Evolutionary conservation across 2,888 invertebrate genomes (phyloP), one percentile per base, ranked within the genome.

Genomic region (Adelognathus sp.): DNA sequence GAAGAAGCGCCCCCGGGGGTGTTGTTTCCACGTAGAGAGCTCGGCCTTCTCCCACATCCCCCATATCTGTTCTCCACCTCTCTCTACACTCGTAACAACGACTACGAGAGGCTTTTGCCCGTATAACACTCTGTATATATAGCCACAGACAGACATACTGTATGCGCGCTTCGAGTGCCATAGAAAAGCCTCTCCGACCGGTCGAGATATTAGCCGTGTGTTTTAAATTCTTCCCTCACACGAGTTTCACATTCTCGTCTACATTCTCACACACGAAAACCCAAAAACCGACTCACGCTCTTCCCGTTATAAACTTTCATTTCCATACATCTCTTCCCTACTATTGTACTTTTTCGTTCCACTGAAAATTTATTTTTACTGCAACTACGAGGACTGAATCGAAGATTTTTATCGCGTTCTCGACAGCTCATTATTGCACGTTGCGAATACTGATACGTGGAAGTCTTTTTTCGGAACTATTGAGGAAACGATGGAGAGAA

Each of bases 1-100:
- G 70, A 66, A 71, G 76, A 79, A 79, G 79, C 79, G 76, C 76
- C 81, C 81, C 76, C 79, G 61, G 66, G 81, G 76, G 79, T 81
- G 79, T 79, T 76, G 79, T 81, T 76, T 73, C 61, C 61, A 52
- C 74, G 44, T 64, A 60, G 54, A 74, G n/a, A n/a, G n/a, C n/a
- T n/a, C n/a, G n/a, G 69, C 64, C 24, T 36, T 63, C 18, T 54
- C 46, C 50, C 64, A 18, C 21, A 41, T 46, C 46, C 21, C 27
- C 33, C 27, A 41, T 41, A 29, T 41, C 44, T 41, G 41, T 7
- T 29, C 61, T 69, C 33, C 39, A 16, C 29, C 60, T 66, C 36
- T 44, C 61, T 64, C 63, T 64, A n/a, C 36, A 29, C 61, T 58
- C 56, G 73, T 58, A 71, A 74, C 79, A 66, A 75, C 61, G 71